Evolutionary conservation across 2,797 vertebrate genomes (phyloP), one percentile per base, ranked within the genome.

Genomic region (Myiotriccus ornatus): DNA sequence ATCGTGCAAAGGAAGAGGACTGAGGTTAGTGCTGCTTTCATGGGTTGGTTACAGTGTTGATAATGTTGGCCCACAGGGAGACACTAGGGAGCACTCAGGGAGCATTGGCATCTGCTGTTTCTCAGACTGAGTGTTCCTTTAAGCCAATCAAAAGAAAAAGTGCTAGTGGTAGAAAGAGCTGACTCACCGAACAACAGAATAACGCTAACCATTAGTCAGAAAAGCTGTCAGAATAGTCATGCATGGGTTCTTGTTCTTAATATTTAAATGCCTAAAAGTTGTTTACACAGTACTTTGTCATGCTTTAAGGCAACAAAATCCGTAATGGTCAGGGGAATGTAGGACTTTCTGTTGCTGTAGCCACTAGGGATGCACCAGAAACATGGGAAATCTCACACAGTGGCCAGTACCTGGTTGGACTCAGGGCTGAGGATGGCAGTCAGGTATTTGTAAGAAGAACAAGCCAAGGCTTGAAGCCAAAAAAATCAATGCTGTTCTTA

Each of bases 21-120:
- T 35, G 37, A 90, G 23, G 11, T 6, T n/a, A 43, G 9, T 1
- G 2, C 1, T 0, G 0, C 10, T 63, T 84, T 87, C 35, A 28
- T 3, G 17, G 13, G 2, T 15, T 84, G 62, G 16, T 67, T 64
- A 21, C 39, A 63, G 7, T 10, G 25, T 19, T 65, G 57, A 18
- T 76, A 47, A 32, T 0, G 0, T 22, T 74, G 55, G 12, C 28
- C 25, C 9, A 37, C 24, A 37, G 34, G 20, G 7, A 23, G 9
- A 32, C 12, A 27, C 16, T 24, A 19, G 8, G 21, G 27, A 60
- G 9, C 32, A 27, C 23, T 53, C 49, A 16, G 24, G 46, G 27
- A 56, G 1, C 12, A n/a, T 7, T 50, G 60, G 8, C 28, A 68
- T 15, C 46, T 70, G 10, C 25, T 88, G 14, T 92, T 93, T 65